phyloP scores from a whole-genome alignment of 2,888 invertebrate species.

The Drosophila fulvimacula region DNA sequence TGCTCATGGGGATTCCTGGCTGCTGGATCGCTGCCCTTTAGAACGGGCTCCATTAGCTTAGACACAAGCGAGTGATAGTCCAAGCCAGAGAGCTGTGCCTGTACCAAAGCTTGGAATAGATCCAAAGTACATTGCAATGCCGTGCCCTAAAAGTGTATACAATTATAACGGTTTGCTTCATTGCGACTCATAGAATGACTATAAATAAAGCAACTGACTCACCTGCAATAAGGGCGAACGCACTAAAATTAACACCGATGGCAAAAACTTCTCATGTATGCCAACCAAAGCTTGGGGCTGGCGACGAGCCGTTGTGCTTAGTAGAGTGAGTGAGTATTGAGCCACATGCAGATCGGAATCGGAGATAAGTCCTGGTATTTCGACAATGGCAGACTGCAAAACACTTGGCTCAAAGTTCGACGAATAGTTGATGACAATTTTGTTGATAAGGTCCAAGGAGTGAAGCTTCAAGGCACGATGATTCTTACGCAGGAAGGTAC shows the following conservation, averaged over 20 bases:
- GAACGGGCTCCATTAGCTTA: conserved; percentile 90
- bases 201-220: conserved; percentile 11
- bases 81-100: conserved; percentile 91
- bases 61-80: conserved; percentile 92
- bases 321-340: conserved; percentile 93
- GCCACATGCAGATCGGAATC: conserved; percentile 99
- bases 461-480: conserved; percentile 96
- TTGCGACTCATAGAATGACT: neutral
- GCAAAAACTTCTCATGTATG: conserved; percentile 91
- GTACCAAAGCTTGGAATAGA: conserved; percentile 96
- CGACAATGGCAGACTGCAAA: conserved; percentile 90
- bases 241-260: conserved; percentile 93
- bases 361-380: conserved; percentile 95
- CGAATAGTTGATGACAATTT: conserved; percentile 95
- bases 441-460: conserved; percentile 95
- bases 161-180: neutral
- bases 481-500: conserved; percentile 97
- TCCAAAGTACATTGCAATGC: conserved; percentile 96
- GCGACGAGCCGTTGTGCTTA: conserved; percentile 92
- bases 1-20: conserved; percentile 85
- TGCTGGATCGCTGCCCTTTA: conserved; percentile 59
- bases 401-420: conserved; percentile 88
- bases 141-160: conserved; percentile 87
- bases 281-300: conserved; percentile 92
- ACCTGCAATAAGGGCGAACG: conserved; percentile 92